A percentile compares a stretch with the other conserved stretches of the same genome.
These are phyloP conservation scores for Coccyzus lansbergi DNA, from an alignment of 2,797 vertebrate species.

Conservation along the genomic window DNA sequence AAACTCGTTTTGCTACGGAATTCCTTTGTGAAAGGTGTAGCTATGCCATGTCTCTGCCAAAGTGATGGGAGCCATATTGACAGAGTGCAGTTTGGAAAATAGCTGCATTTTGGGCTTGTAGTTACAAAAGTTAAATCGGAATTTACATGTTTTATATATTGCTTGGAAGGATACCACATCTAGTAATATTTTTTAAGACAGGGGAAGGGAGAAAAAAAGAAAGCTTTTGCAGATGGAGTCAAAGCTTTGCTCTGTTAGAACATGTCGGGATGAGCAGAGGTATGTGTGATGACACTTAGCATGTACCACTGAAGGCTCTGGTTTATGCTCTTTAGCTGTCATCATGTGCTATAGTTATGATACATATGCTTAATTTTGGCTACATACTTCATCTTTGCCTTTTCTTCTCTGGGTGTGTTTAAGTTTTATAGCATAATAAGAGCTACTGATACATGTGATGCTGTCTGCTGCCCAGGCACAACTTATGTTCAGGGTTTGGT, in stretches of 20 bases:
- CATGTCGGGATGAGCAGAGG: constrained; percentile 57
- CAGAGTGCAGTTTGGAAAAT: constrained; percentile 42
- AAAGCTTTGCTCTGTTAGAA: constrained; percentile 39
- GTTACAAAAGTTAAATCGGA: constrained; percentile 51
- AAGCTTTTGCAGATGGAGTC: constrained; percentile 32
- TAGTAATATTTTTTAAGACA: constrained; percentile 58
- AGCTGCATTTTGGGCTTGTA: constrained; percentile 47
- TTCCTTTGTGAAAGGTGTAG: constrained; percentile 74
- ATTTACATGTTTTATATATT: constrained; percentile 57
- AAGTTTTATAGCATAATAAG: neutral
- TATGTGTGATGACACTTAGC: constrained; percentile 56
- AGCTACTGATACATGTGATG: constrained; percentile 25
- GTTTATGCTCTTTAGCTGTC: constrained; percentile 60
- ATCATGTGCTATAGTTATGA: constrained; percentile 51
- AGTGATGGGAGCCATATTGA: constrained; percentile 61
- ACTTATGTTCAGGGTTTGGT: neutral
- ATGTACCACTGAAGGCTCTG: constrained; percentile 37
- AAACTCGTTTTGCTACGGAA: constrained; percentile 74
- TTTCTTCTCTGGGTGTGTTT: neutral
- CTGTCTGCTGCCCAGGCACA: constrained; percentile 1
- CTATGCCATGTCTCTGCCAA: constrained; percentile 65
- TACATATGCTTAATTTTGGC: constrained; percentile 57
- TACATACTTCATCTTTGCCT: constrained; percentile 41
- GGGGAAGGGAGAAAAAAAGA: constrained; percentile 31
- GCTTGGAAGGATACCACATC: constrained; percentile 55